Conservation (phyloP, 1,140 invertebrate species). For the Subanguina moxae region DNA sequence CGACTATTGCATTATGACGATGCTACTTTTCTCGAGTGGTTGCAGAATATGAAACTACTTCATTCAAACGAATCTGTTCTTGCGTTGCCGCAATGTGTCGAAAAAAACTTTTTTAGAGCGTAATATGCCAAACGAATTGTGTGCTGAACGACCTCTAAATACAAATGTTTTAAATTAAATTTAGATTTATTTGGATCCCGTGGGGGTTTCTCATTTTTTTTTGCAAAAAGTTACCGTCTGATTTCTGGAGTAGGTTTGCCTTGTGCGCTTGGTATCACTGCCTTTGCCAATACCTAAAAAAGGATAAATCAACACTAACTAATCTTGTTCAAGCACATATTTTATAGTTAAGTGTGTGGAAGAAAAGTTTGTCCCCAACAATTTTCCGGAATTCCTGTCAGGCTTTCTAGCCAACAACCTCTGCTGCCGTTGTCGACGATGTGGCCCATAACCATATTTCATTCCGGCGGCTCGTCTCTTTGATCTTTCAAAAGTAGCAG, state of each 20-base stretch:
- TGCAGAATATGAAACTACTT: no score
- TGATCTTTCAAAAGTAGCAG: conserved; percentile 30
- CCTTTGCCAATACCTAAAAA: conserved; percentile 19
- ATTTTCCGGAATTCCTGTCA: conserved; percentile 13
- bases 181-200: not conserved
- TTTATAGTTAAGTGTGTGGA: not conserved
- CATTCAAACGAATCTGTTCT: no score
- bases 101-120: no score
- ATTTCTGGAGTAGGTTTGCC: conserved; percentile 93
- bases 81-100: no score
- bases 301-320: not conserved
- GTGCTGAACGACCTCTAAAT: no score
- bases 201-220: not conserved
- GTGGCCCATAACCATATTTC: conserved; percentile 37
- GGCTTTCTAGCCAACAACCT: not conserved
- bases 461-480: conserved; percentile 32
- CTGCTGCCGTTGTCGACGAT: conserved; percentile 14
- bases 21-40: no score
- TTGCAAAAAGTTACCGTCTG: conserved; percentile 68
- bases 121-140: no score
- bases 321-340: not conserved
- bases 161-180: no score
- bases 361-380: not conserved
- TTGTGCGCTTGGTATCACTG: conserved; percentile 63
- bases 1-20: no score